Evolutionary conservation across 2,888 invertebrate genomes (phyloP).

Genomic region (Harmothoe impar): DNA sequence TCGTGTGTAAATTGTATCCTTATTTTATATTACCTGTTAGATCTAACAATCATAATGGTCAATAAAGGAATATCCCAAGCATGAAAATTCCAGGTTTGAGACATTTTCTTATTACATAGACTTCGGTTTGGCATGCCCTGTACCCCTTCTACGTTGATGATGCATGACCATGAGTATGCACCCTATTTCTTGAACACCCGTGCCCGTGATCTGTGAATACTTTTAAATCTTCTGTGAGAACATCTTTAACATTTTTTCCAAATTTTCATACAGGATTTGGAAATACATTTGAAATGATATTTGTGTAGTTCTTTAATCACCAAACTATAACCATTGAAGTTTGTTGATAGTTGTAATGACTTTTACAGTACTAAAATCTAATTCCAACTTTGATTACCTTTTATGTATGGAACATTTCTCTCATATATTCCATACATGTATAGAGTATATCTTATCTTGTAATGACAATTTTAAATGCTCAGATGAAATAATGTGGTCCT

Average conservation of each 20-base stretch:
- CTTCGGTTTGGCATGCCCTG: background rate
- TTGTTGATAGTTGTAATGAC: background rate
- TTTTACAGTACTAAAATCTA: background rate
- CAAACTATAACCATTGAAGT: background rate
- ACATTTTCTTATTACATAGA: background rate
- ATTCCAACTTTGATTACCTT: background rate
- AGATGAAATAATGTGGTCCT: slow-evolving; percentile 23
- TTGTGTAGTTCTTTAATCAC: background rate
- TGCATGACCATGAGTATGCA: background rate
- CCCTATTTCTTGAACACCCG: background rate
- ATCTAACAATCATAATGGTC: background rate
- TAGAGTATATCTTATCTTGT: background rate
- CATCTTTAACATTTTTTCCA: background rate
- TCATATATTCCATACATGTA: background rate
- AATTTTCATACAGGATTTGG: background rate
- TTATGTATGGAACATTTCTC: background rate
- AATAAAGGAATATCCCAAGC: slow-evolving; percentile 53
- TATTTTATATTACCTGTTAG: background rate
- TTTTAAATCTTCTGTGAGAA: background rate
- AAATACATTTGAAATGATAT: background rate
- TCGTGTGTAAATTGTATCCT: slow-evolving; percentile 24
- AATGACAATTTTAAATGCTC: background rate
- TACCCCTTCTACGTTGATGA: background rate
- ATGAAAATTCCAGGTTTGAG: background rate
- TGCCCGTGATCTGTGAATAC: background rate